Base-by-base conservation (phyloP, 2,113 vertebrate species). In the Xenus cinereus region DNA sequence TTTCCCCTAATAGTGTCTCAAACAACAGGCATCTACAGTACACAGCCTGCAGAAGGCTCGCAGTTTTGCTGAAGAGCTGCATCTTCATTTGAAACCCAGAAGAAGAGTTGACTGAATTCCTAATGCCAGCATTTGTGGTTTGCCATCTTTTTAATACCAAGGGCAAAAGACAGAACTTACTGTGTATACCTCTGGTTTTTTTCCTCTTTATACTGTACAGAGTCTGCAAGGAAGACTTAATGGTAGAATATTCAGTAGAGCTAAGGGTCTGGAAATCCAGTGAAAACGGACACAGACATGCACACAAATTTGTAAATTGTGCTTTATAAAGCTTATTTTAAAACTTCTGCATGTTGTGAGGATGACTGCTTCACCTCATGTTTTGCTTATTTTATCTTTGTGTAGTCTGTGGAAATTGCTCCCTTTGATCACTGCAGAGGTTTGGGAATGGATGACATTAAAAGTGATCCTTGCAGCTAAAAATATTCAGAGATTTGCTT, bases 121-220 rank as follows among this genome's bases (percentile, higher is more conserved):
- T 97, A 97, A 96, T 50, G 95, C 96, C 97, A 98, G 98, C 97
- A 97, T 92, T 94, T 94, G 80, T 96, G 96, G 93, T 96, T 96
- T 97, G 98, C 97, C 87, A 92, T 95, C 75, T 98, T 98, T 98
- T 98, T 97, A 98, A 98, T 96, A 96, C 74, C 76, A 93, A 94
- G 95, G 97, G 97, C 95, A 93, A 97, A 91, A 93, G 95, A 97
- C 94, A 96, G 71, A 95, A 96, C 84, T 84, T 77, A 95, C 88
- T 97, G 97, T 98, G 85, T 97, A 97, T 98, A 98, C 97, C 96
- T 98, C 97, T 96, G 43, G 60, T 98, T 97, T 97, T 97, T 97
- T 96, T 51, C 50, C 88, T 98, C 98, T 96, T 98, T 97, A 93
- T 97, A 97, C 91, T 95, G 92, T 97, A 97, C 96, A 97, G 93